These are phyloP conservation scores for Lepidurus packardi DNA, from an alignment of 1,140 invertebrate genomes.

Conservation along the genomic window DNA sequence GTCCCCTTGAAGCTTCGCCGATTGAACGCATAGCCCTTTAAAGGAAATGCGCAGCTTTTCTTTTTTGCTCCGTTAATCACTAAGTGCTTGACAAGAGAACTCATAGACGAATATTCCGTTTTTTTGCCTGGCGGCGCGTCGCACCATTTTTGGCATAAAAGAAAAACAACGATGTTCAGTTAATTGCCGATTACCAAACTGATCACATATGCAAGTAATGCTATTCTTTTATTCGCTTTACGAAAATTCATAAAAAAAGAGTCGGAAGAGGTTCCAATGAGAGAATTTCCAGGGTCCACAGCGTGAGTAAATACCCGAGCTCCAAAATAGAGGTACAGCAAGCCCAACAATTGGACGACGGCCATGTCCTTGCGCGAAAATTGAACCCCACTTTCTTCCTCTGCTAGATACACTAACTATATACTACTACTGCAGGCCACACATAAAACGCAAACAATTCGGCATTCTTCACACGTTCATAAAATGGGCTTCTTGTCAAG, in stretches of 20 bases:
- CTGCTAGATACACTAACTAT: too few relatives aligned
- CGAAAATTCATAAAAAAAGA: too few relatives aligned
- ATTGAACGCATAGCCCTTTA: not conserved
- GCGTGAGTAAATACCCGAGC: too few relatives aligned
- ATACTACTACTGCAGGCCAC: not conserved
- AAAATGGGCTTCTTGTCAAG: not conserved
- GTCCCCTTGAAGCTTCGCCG: not conserved
- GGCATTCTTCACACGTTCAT: not conserved
- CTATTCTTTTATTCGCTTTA: too few relatives aligned
- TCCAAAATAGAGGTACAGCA: too few relatives aligned
- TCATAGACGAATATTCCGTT: not conserved
- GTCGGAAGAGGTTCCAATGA: too few relatives aligned
- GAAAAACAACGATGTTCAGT: not conserved
- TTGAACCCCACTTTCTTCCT: too few relatives aligned
- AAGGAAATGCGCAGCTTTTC: not conserved
- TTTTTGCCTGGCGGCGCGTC: too few relatives aligned
- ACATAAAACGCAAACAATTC: not conserved
- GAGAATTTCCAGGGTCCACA: too few relatives aligned
- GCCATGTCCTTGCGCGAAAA: too few relatives aligned
- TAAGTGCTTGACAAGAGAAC: conserved; percentile 1
- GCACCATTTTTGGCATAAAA: not conserved
- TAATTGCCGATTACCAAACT: not conserved
- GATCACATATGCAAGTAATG: too few relatives aligned
- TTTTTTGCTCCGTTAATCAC: conserved; percentile 11
- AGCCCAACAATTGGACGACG: too few relatives aligned